Percentiles rank a stretch among this genome's conserved stretches.
Evolutionary conservation across 2,888 invertebrate species (phyloP).

Genomic region (Stenichneumon culpator): DNA sequence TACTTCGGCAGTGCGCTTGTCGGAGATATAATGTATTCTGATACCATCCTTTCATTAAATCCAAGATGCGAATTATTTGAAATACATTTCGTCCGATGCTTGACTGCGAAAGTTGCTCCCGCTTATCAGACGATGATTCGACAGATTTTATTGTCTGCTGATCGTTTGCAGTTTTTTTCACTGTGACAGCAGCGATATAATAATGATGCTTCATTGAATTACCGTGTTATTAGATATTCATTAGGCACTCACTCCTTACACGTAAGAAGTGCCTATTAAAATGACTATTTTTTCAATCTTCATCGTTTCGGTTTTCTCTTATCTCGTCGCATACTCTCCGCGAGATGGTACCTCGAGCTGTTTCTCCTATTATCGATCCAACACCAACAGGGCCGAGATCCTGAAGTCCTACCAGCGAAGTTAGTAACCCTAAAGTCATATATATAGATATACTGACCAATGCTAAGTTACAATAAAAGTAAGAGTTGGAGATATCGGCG

Average conservation of each 20-base stretch:
- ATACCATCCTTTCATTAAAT: constrained; percentile 80
- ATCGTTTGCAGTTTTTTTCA: neutral
- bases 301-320: neutral
- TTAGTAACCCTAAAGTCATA: too few relatives aligned
- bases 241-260: too few relatives aligned
- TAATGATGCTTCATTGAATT: neutral
- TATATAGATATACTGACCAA: too few relatives aligned
- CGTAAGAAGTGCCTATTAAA: too few relatives aligned
- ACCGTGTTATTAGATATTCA: neutral
- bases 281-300: too few relatives aligned
- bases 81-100: constrained; percentile 18
- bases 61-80: constrained; percentile 61
- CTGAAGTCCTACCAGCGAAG: too few relatives aligned
- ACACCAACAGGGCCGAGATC: too few relatives aligned
- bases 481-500: too few relatives aligned
- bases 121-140: too few relatives aligned
- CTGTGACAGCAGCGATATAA: too few relatives aligned
- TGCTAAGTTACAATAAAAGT: too few relatives aligned
- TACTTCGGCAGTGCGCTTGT: constrained; percentile 61
- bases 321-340: neutral
- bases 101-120: neutral
- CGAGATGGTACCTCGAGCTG: neutral
- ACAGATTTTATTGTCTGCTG: neutral
- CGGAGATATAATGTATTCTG: constrained; percentile 75
- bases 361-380: neutral